Evolutionary conservation across 2,888 invertebrate genomes (phyloP), one percentile per base, ranked within the genome.

Genomic region (Diabrotica balteata): DNA sequence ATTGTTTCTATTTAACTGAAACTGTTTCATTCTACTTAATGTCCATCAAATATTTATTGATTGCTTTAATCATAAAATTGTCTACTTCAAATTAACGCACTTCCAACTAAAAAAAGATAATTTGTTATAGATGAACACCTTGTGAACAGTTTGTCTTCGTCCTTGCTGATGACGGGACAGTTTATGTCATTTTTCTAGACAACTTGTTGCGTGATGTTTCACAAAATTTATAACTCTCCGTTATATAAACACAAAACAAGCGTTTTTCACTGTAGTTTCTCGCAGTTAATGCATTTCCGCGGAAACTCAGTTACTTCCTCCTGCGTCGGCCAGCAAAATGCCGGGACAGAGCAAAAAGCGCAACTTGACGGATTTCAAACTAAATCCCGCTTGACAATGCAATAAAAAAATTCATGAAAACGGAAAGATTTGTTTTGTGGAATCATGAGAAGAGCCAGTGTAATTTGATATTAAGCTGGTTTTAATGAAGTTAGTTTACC

Each of bases 191-290:
- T 69, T 66, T 69, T 67, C 70, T 64, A 66, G 55, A 57, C 76
- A 75, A 78, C 78, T 76, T 78, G 78, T 78, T 78, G 78, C 76
- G 52, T 45, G 43, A 42, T n/a, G 57, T 50, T 55, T 61, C 57
- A 32, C 67, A 52, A 70, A 76, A 78, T 78, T 78, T 78, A 77
- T 78, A 72, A 72, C 74, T 69, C 69, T 64, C 66, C 59, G 70
- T 70, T 74, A 71, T 71, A 73, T 73, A 73, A 75, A 70, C 67
- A 71, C 66, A 68, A 70, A 68, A 71, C 72, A 54, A 69, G 68
- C 68, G 72, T 75, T 74, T 75, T 72, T 75, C 72, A 72, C 73
- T 72, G 59, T 63, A 64, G 60, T 66, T 66, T 63, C 63, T 60
- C 65, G 46, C 49, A 46, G 67, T 62, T 54, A 62, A 66, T 64